Evolutionary conservation across 2,113 vertebrate genomes (phyloP), one percentile per base, ranked within the genome.

Genomic region (Scatophagus argus): DNA sequence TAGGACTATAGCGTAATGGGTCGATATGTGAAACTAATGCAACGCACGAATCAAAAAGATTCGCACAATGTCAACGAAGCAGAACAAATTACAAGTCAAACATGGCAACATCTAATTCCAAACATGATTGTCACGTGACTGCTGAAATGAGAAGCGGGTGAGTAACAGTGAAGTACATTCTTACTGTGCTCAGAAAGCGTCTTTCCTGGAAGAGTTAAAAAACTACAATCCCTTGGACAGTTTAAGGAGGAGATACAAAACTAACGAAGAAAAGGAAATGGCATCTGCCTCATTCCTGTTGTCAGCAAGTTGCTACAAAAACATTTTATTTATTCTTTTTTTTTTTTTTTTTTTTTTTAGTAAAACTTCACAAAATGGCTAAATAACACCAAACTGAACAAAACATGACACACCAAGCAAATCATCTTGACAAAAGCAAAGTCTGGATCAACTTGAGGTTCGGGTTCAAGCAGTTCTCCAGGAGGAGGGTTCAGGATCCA

Each of bases 391-490:
- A 32, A 78, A 59, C 38, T 61, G 47, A 79, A 68, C 60, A 76
- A 41, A 92, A 92, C 70, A 59, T 87, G 90, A 93, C 89, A 86
- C 81, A 78, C 92, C 94, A 93, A 90, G 94, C 93, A 87, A 95
- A 91, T 71, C 81, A 88, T 77, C 83, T n/a, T 79, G 58, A 92
- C 84, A 77, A 65, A 93, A 93, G 89, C 78, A 81, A 82, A 83
- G 58, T 86, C 67, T 81, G 87, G 87, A 59, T 82, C 77, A 77
- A 80, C 72, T 90, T 82, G 70, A 58, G 79, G 78, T 72, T 86
- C 87, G 79, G 17, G 67, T 84, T 89, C 71, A 86, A 54, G 74
- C 89, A 72, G 83, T 86, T 91, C 92, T 92, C 89, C 65, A 85
- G 92, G 89, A 92, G 81, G 88, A 82, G 77, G 83, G 73, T 87